Percentiles rank a stretch among this genome's conserved stretches.
Evolutionary conservation across 2,797 vertebrate species (phyloP).

Genomic region (Catostomus latipinnis): DNA sequence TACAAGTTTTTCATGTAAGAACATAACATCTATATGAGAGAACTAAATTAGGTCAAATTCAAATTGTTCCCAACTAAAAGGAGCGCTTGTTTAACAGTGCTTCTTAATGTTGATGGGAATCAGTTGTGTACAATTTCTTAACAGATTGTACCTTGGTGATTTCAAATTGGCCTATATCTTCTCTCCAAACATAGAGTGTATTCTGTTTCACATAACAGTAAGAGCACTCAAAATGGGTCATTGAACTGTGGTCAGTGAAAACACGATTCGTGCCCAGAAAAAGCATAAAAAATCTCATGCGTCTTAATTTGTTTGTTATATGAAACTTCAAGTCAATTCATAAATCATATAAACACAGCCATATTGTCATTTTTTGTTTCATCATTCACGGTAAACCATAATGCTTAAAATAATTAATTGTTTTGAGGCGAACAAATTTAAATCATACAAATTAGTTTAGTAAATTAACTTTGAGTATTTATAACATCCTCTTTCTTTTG

Average conservation of each 20-base stretch:
- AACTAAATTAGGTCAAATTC: conserved; percentile 49
- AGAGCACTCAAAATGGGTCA: conserved; percentile 21
- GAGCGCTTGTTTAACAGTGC: not conserved
- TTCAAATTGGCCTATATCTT: not conserved
- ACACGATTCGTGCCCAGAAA: not conserved
- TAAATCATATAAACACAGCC: not conserved
- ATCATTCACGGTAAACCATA: not conserved
- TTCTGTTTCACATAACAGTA: conserved; percentile 11
- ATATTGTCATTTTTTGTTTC: not conserved
- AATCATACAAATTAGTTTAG: too few species aligned
- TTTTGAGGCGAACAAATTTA: too few species aligned
- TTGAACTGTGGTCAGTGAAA: conserved; percentile 14
- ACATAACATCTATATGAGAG: conserved; percentile 46
- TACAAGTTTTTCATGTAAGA: conserved; percentile 43
- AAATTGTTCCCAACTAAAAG: conserved; percentile 41
- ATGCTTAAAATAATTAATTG: too few species aligned
- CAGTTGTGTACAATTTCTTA: not conserved
- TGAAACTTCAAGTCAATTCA: not conserved
- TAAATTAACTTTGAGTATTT: too few species aligned
- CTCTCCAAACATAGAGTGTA: conserved; percentile 5
- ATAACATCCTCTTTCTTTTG: too few species aligned
- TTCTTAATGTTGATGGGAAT: not conserved
- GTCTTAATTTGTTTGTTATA: not conserved
- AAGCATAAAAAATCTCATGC: not conserved
- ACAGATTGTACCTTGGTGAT: too few species aligned